Base-by-base conservation (phyloP, 1,140 invertebrate genomes). In the Ceratina japonica region DNA sequence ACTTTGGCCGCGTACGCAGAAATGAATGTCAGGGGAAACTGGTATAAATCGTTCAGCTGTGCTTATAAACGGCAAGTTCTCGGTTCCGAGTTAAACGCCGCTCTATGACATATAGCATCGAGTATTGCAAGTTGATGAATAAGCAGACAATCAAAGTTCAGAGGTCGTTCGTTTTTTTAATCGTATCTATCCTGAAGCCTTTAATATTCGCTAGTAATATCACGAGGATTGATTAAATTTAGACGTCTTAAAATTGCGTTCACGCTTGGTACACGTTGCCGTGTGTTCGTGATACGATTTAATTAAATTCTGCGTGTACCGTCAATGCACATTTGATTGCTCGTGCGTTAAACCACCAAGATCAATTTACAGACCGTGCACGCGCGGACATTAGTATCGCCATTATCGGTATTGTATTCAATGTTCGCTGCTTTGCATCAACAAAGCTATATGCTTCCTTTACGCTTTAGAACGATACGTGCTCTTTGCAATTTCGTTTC, bases 331-430 rank as follows among this genome's bases (percentile, higher is more conserved):
- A 1, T 16, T 66, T 66, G 22, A 68, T 68, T 27, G 49, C 20
- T 16, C 65, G 13, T 18, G 65, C 15, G 22, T 68, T 52, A 68
- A 68, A 68, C 49, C 66, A 69, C 24, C 16, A 54, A 68, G 15
- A 69, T 54, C 66, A 20, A 69, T 69, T 69, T 68, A 54, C 18
- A 2, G 7, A 44, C 37, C 16, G 5, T n/a, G 8, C 24, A 18
- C 4, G 22, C 13, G 20, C 37, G 16, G 49, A 68, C 10, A 52
- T 52, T 66, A 18, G 13, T 68, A 68, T 68, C 16, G 8, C 12
- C 8, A 18, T 52, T 52, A 44, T 22, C 16, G 3, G 20, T 13
- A 52, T 27, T 18, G 8, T 12, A 16, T 16, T 64, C 37, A 44
- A 12, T 12, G 10, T 16, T 56, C 49, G 64, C n/a, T 20, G 13